phyloP scores from a whole-genome alignment of 2,797 vertebrate species.

The Rachycentron canadum region DNA sequence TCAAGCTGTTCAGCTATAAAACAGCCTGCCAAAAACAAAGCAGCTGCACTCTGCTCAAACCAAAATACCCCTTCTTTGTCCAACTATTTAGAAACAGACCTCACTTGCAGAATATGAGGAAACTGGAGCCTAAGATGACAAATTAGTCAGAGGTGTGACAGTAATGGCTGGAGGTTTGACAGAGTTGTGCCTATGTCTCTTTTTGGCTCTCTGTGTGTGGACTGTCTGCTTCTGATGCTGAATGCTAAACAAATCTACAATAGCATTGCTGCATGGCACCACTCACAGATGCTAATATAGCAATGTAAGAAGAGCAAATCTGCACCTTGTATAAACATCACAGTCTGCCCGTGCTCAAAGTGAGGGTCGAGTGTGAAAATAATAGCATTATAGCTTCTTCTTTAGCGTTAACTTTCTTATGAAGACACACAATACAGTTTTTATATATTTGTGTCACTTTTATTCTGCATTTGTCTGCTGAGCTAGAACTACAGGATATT shows the following conservation, averaged over 20 bases:
- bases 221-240: constrained; percentile 30
- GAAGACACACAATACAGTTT: constrained; percentile 9
- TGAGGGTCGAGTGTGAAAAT: not conserved
- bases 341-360: constrained; percentile 2
- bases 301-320: constrained; percentile 22
- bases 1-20: constrained; percentile 42
- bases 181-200: not conserved
- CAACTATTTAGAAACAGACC: constrained; percentile 40
- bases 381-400: constrained; percentile 3
- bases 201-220: constrained; percentile 7
- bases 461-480: constrained; percentile 7
- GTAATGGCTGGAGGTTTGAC: not conserved
- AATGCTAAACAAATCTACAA: constrained; percentile 24
- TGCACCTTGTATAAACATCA: constrained; percentile 12
- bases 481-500: constrained; percentile 2
- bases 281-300: constrained; percentile 30
- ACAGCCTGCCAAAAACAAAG: constrained; percentile 50
- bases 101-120: constrained; percentile 29
- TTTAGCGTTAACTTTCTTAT: constrained; percentile 1
- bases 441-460: not conserved
- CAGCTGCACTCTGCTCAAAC: constrained; percentile 53
- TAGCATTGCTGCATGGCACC: constrained; percentile 7
- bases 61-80: constrained; percentile 34
- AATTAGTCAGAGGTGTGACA: not conserved
- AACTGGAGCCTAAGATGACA: constrained; percentile 25